Conservation (phyloP, 2,113 vertebrate genomes). For the Pipa parva region DNA sequence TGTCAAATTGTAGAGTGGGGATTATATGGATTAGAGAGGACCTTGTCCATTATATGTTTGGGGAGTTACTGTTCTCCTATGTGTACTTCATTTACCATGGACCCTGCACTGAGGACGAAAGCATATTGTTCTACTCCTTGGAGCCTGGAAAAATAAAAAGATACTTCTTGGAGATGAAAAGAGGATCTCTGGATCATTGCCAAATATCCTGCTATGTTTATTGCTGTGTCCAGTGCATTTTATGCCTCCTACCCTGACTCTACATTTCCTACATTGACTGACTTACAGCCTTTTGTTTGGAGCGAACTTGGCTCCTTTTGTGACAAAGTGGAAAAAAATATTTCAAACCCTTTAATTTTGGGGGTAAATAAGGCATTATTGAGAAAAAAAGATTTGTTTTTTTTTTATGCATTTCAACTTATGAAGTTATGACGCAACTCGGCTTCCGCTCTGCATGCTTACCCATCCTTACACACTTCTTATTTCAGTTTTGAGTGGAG, state of each 20-base stretch:
- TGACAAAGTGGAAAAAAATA: neutral
- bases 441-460: constrained; percentile 18
- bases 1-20: constrained; percentile 6
- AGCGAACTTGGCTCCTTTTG: neutral
- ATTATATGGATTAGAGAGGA: neutral
- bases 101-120: constrained; percentile 4
- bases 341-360: neutral
- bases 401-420: neutral
- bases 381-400: neutral
- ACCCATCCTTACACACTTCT: neutral
- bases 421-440: neutral
- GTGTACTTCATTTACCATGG: constrained; percentile 9
- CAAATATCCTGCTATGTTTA: constrained; percentile 25
- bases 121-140: neutral
- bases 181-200: constrained; percentile 14
- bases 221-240: constrained; percentile 21
- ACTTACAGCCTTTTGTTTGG: neutral
- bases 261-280: neutral
- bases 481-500: neutral
- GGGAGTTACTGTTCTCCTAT: neutral
- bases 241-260: neutral
- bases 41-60: neutral
- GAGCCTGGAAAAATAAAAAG: neutral
- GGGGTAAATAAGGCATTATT: neutral
- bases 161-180: neutral